phyloP scores from a whole-genome alignment of 2,113 vertebrate species.

The Epinephelus lanceolatus region DNA sequence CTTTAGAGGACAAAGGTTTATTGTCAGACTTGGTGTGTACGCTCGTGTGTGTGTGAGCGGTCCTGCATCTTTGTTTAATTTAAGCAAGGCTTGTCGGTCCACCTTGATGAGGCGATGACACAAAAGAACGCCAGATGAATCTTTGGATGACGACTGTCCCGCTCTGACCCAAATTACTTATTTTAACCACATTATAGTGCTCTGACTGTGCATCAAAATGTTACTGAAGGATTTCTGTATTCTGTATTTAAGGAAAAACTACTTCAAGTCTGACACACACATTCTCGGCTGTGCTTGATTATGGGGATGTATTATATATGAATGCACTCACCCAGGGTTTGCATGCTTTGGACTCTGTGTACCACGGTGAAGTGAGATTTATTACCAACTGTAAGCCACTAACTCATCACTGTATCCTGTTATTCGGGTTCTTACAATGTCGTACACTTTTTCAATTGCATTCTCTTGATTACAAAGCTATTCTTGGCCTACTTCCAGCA shows the following conservation, averaged over 20 bases:
- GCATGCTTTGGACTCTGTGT: no score
- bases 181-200: not conserved
- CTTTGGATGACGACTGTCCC: constrained; percentile 4
- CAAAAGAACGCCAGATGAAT: constrained; percentile 42
- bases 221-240: not conserved
- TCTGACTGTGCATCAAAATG: not conserved
- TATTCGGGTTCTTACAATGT: no score
- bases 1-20: constrained; percentile 64
- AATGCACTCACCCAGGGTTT: no score
- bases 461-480: no score
- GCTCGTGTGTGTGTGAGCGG: constrained; percentile 16
- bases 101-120: constrained; percentile 39
- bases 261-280: not conserved
- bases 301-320: no score
- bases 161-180: constrained; percentile 1
- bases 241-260: not conserved
- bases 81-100: constrained; percentile 16
- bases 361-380: no score
- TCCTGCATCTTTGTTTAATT: constrained; percentile 40
- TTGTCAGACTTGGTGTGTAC: constrained; percentile 55
- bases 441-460: no score
- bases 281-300: no score
- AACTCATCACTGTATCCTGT: no score
- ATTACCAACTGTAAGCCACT: no score
- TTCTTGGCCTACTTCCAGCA: no score